Base-by-base conservation (phyloP, 2,888 invertebrate species). In the Orchesella flavescens region DNA sequence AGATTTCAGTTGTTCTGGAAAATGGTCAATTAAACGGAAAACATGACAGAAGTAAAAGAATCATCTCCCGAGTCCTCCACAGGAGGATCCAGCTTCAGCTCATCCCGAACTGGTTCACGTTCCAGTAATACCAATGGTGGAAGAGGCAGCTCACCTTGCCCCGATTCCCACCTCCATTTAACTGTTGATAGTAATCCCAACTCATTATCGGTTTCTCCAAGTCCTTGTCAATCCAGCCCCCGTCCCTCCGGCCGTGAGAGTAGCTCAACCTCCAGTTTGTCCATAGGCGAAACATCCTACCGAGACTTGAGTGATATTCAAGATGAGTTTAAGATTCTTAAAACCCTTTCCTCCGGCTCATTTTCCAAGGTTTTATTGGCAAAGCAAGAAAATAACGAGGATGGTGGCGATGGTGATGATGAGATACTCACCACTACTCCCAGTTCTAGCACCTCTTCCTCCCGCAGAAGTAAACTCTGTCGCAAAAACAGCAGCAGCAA, bases 341-440 rank as follows among this genome's bases (percentile, higher is more conserved):
- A 92, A 88, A 93, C 93, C 0, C 90, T 94, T 53, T 94, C 93
- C 17, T 93, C 93, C 88, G 94, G 94, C 15, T 93, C 93, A 84
- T 94, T 93, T 89, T 94, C 94, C 2, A 93, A 93, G 88, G 92
- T 94, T 0, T 90, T 94, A 44, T 90, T 94, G 71, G 91, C 93
- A 46, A 93, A 93, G 86, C 92, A 93, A 2, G 91, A 92, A 44
- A 93, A 43, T 1, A 24, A 24, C 24, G 63, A 63, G 23, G 63
- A 9, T n/a, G n/a, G n/a, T n/a, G n/a, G n/a, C n/a, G n/a, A n/a
- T 17, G 21, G 49, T 46, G 46, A 74, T 17, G 44, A 59, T 12
- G n/a, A 19, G 19, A 55, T 10, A 53, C 23, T 55, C 55, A 13
- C 15, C 9, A 21, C 44, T 1, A 17, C n/a, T n/a, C n/a, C 46